Evolutionary conservation across 2,888 invertebrate species (phyloP), one percentile per base, ranked within the genome.

Genomic region (Dromius quadrimaculatus): DNA sequence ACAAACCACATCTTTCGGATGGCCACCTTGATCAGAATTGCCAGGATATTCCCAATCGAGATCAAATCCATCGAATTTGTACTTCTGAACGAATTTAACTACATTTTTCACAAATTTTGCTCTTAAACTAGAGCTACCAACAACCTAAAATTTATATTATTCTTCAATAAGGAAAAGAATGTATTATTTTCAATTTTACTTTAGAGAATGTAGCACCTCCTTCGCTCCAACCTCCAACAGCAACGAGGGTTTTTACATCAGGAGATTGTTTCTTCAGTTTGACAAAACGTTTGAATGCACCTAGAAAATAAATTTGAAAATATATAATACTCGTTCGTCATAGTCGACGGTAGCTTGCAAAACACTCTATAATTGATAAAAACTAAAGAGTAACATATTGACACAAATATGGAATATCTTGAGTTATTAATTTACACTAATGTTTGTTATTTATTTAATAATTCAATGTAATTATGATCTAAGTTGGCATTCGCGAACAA

Each of bases 41-140:
- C 20, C 85, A 0, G 91, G 90, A 74, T 90, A 91, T 76, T 90
- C 90, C 91, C 92, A 92, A 77, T 92, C 91, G 0, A 92, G 54
- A 76, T 92, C 91, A 0, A 92, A 81, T 1, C 92, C 92, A 76
- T 92, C 89, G 73, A 92, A 92, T 0, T 84, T 83, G 75, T 90
- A 82, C 2, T 82, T 81, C 41, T 81, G 76, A 0, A 91, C 74
- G 76, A 90, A 87, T 0, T 80, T 75, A 0, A 88, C 76, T 0
- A 86, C 85, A 65, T 86, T 88, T 2, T 83, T 76, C 17, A 90
- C 85, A 75, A 92, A 90, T 50, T 77, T 81, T 0, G 81, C 77
- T 13, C 89, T 84, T 0, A 81, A 73, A 0, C 71, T 65, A 1
- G 85, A 76, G 47, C 80, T 81, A 6, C 84, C 82, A 84, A 84